A percentile compares a stretch with the other conserved stretches of the same genome.
Conservation (phyloP, 2,888 invertebrate species). For the Bombylius discolor region DNA sequence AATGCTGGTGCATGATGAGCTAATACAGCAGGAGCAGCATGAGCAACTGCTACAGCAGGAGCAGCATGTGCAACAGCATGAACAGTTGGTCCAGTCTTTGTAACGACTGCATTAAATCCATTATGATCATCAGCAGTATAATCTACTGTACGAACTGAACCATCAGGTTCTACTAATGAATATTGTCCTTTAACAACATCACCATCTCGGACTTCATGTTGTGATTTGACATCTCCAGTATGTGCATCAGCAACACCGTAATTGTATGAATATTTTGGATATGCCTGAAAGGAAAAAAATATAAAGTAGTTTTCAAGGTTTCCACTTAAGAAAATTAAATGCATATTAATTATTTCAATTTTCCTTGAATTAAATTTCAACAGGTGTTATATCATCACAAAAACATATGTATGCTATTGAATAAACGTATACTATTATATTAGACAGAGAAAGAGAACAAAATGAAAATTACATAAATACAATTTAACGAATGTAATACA, state of each 20-base stretch:
- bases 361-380: too few species aligned
- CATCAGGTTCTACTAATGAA: conserved; percentile 37
- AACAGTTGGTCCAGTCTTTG: conserved; percentile 33
- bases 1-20: conserved; percentile 22
- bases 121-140: conserved; percentile 37
- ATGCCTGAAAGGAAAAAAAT: conserved; percentile 21
- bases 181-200: conserved; percentile 38
- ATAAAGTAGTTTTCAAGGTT: too few species aligned
- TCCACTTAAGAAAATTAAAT: too few species aligned
- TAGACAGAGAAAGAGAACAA: too few species aligned
- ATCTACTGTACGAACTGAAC: conserved; percentile 37
- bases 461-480: too few species aligned
- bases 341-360: too few species aligned
- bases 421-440: too few species aligned
- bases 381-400: too few species aligned
- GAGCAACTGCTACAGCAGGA: conserved; percentile 4
- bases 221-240: conserved; percentile 37
- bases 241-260: conserved; percentile 35
- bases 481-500: too few species aligned
- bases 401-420: too few species aligned
- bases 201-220: conserved; percentile 37
- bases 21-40: conserved; percentile 12
- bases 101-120: conserved; percentile 37
- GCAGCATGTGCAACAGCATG: conserved; percentile 17
- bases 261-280: conserved; percentile 37